Evolutionary conservation across 2,888 invertebrate genomes (phyloP).

Genomic region (Cabera pusaria): DNA sequence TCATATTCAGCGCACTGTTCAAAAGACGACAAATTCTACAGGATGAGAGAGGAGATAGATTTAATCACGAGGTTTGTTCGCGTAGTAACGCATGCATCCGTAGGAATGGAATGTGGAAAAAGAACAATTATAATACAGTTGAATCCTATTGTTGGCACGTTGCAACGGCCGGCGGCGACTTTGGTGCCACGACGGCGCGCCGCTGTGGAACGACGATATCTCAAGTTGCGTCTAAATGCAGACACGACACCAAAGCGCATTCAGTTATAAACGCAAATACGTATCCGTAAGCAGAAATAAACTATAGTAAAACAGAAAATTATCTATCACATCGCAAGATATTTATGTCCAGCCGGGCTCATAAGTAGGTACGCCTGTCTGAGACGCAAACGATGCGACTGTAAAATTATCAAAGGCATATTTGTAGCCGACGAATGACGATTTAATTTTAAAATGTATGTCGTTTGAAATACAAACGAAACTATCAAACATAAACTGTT

Average conservation of each 20-base stretch:
- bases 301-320: slow-evolving; percentile 41
- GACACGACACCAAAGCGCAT: slow-evolving; percentile 58
- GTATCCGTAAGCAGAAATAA: slow-evolving; percentile 48
- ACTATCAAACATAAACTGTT: too few relatives aligned
- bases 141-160: slow-evolving; percentile 57
- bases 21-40: too few relatives aligned
- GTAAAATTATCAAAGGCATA: slow-evolving; percentile 24
- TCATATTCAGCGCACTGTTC: too few relatives aligned
- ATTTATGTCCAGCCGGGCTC: slow-evolving; percentile 10
- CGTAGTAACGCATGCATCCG: slow-evolving; percentile 31
- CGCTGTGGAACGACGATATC: slow-evolving; percentile 42
- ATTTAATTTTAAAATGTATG: too few relatives aligned
- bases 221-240: slow-evolving; percentile 76
- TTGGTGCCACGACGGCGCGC: slow-evolving; percentile 29
- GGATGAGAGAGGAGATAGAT: too few relatives aligned
- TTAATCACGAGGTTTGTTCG: slow-evolving; percentile 15
- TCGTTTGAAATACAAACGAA: too few relatives aligned
- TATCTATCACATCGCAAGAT: slow-evolving; percentile 23
- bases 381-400: slow-evolving; percentile 16
- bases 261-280: slow-evolving; percentile 71
- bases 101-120: slow-evolving; percentile 39
- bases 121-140: slow-evolving; percentile 27
- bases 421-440: too few relatives aligned
- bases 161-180: slow-evolving; percentile 46
- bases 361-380: too few relatives aligned